A percentile compares a stretch with the other conserved stretches of the same genome.
Evolutionary conservation across 2,888 invertebrate genomes (phyloP).

Genomic region (Idaea aversata): DNA sequence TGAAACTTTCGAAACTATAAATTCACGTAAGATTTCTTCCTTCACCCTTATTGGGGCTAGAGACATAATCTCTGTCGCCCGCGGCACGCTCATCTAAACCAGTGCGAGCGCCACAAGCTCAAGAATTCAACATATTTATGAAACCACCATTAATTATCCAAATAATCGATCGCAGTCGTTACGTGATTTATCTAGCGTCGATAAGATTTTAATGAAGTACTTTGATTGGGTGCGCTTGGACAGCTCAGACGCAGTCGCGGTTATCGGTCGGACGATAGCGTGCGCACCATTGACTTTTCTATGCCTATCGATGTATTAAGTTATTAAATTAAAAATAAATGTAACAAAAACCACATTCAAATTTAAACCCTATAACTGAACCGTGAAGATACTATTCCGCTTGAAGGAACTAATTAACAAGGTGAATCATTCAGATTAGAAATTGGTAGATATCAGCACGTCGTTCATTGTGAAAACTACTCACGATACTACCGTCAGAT

Average conservation of each 20-base stretch:
- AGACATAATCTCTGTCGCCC: constrained; percentile 44
- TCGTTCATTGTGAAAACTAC: constrained; percentile 78
- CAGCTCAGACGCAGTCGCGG: constrained; percentile 60
- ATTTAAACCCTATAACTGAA: constrained; percentile 41
- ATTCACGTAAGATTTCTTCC: constrained; percentile 29
- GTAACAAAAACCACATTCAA: constrained; percentile 35
- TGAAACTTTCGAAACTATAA: not conserved
- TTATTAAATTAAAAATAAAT: constrained; percentile 78
- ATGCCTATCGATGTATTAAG: constrained; percentile 74
- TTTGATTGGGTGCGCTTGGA: constrained; percentile 77
- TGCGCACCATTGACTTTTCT: constrained; percentile 67
- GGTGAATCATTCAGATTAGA: constrained; percentile 78
- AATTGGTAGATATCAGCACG: constrained; percentile 78
- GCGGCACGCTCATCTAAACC: constrained; percentile 46
- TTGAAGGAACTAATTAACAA: constrained; percentile 61
- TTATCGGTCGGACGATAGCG: constrained; percentile 70
- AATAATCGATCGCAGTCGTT: constrained; percentile 79
- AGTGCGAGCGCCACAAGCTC: constrained; percentile 53
- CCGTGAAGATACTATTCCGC: constrained; percentile 39
- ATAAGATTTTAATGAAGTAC: constrained; percentile 81
- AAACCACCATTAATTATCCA: constrained; percentile 76
- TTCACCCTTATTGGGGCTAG: constrained; percentile 31
- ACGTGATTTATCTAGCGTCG: constrained; percentile 79
- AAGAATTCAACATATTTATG: constrained; percentile 71
- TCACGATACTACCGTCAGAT: constrained; percentile 74